Evolutionary conservation across 2,113 vertebrate genomes (phyloP).

Genomic region (Gymnarchus niloticus): DNA sequence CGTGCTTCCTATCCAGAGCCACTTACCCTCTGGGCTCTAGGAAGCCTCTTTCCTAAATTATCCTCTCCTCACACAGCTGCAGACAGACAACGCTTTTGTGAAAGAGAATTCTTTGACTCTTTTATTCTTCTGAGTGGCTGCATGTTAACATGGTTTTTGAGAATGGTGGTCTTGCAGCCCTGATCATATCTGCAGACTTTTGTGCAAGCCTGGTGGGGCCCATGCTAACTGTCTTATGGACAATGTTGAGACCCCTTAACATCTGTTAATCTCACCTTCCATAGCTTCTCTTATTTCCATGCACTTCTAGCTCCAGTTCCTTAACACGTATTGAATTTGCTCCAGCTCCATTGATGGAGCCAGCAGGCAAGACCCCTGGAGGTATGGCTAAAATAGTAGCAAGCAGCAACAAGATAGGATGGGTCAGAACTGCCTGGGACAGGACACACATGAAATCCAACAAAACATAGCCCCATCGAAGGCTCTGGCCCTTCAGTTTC

Average conservation of each 20-base stretch:
- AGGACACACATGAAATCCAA: not conserved
- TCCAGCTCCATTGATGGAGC: not conserved
- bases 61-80: not conserved
- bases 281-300: not conserved
- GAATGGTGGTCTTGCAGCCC: not conserved
- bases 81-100: conserved; percentile 7
- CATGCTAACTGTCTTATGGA: not conserved
- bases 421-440: not conserved
- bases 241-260: too few species aligned
- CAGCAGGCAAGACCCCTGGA: not conserved
- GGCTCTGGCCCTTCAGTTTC: not conserved
- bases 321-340: not conserved
- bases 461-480: not conserved
- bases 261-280: too few species aligned
- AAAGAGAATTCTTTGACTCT: not conserved
- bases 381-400: not conserved
- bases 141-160: not conserved
- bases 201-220: not conserved
- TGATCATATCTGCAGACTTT: not conserved
- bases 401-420: not conserved
- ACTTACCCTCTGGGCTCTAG: not conserved
- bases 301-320: too few species aligned
- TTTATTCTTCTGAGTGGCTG: not conserved
- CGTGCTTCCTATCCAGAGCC: not conserved
- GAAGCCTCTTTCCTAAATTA: not conserved